These are phyloP conservation scores for Charadrius vociferus DNA, from an alignment of 2,113 vertebrate genomes.

Conservation along the genomic window DNA sequence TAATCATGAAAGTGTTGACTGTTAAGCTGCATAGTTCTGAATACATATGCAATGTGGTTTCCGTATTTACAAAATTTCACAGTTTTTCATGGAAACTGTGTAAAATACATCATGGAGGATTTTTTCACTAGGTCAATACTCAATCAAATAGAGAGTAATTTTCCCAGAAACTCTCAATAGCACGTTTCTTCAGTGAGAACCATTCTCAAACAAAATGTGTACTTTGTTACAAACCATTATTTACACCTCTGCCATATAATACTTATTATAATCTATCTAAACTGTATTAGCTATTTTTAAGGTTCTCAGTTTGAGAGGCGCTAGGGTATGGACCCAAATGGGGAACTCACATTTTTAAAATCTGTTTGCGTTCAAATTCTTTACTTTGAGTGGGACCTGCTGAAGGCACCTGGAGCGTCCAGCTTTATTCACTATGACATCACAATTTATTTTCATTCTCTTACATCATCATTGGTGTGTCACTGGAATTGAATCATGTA, in stretches of 20 bases:
- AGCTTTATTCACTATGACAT: background rate
- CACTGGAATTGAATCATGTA: background rate
- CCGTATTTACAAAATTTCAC: background rate
- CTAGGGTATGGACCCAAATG: too few species aligned
- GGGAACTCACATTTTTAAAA: background rate
- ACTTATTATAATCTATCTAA: background rate
- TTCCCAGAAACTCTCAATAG: background rate
- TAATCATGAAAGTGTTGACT: constrained; percentile 19
- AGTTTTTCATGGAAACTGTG: background rate
- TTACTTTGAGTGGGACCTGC: background rate
- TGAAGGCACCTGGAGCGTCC: background rate
- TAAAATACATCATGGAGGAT: background rate
- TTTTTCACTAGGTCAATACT: background rate
- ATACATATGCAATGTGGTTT: background rate
- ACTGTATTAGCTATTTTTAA: background rate
- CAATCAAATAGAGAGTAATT: background rate
- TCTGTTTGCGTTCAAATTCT: background rate
- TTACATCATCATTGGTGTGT: background rate
- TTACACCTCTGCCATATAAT: background rate
- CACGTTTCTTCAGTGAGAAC: background rate
- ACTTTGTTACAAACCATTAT: background rate
- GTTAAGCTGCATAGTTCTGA: background rate
- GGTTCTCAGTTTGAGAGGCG: background rate
- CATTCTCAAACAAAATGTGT: background rate
- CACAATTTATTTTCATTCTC: background rate